phyloP scores from a whole-genome alignment of 2,797 vertebrate genomes.

The Platyrinchus mystaceus region DNA sequence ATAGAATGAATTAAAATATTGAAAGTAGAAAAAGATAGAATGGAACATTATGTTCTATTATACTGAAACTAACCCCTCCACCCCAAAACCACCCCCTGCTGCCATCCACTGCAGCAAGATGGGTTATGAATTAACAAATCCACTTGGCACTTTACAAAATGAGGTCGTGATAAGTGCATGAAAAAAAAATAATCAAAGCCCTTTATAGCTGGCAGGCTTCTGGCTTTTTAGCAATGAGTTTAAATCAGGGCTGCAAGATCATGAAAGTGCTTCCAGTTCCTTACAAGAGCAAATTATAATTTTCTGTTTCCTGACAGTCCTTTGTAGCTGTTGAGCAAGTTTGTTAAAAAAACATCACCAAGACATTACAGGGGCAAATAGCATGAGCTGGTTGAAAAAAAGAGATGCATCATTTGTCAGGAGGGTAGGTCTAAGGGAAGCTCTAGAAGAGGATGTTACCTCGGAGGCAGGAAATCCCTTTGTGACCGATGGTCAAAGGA shows the following conservation, averaged over 20 bases:
- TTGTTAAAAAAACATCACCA: neutral
- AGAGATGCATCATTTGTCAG: neutral
- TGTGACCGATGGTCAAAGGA: fast-evolving
- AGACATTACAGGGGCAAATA: neutral
- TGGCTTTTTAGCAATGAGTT: neutral
- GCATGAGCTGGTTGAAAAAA: neutral
- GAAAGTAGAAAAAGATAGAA: slow-evolving; percentile 29
- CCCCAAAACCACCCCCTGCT: neutral
- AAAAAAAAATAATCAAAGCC: slow-evolving; percentile 38
- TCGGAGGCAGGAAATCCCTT: neutral
- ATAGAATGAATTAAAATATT: slow-evolving; percentile 48
- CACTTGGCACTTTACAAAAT: slow-evolving; percentile 45
- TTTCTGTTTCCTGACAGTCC: neutral
- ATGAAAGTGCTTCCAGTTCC: neutral
- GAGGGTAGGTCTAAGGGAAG: neutral
- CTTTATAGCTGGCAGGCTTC: neutral
- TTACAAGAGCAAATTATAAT: slow-evolving; percentile 5
- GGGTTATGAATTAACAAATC: slow-evolving; percentile 30
- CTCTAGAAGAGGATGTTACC: neutral
- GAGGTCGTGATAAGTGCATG: slow-evolving; percentile 22
- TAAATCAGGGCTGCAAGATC: slow-evolving; percentile 17
- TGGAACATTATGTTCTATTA: slow-evolving; percentile 30
- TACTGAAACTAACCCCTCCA: slow-evolving; percentile 35
- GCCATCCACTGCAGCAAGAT: slow-evolving; percentile 10
- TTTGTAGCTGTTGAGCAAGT: neutral